Conservation (phyloP, 1,140 invertebrate species). For the Drosophila nigromelanica region DNA sequence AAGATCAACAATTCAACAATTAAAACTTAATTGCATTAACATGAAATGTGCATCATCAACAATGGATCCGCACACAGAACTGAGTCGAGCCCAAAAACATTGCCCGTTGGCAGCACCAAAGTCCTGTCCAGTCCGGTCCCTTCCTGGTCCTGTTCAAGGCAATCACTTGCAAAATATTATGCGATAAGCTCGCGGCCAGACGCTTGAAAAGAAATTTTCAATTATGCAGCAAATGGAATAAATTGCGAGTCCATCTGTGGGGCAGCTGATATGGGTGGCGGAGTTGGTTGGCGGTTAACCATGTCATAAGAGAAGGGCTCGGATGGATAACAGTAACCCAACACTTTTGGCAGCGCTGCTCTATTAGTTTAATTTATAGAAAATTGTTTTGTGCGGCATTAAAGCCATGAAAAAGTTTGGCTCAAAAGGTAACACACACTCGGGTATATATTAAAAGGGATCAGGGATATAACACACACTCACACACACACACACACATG, state of each 20-base stretch:
- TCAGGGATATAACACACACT: conserved; percentile 48
- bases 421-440: conserved; percentile 52
- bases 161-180: conserved; percentile 39
- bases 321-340: neutral
- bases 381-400: conserved; percentile 75
- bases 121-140: neutral
- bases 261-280: neutral
- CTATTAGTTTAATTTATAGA: conserved; percentile 75
- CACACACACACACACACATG: conserved; percentile 14
- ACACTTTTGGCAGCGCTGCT: conserved; percentile 24
- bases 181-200: conserved; percentile 43
- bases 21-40: conserved; percentile 83
- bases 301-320: conserved; percentile 24
- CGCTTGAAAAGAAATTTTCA: conserved; percentile 39
- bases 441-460: conserved; percentile 74
- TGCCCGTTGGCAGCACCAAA: neutral
- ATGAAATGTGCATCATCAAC: conserved; percentile 82
- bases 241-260: conserved; percentile 26
- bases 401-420: conserved; percentile 70
- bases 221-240: conserved; percentile 45
- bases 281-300: neutral
- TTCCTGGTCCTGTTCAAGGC: conserved; percentile 7
- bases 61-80: conserved; percentile 31
- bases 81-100: conserved; percentile 4
- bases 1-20: conserved; percentile 83